Evolutionary conservation across 2,113 vertebrate genomes (phyloP).

Genomic region (Xenus cinereus): DNA sequence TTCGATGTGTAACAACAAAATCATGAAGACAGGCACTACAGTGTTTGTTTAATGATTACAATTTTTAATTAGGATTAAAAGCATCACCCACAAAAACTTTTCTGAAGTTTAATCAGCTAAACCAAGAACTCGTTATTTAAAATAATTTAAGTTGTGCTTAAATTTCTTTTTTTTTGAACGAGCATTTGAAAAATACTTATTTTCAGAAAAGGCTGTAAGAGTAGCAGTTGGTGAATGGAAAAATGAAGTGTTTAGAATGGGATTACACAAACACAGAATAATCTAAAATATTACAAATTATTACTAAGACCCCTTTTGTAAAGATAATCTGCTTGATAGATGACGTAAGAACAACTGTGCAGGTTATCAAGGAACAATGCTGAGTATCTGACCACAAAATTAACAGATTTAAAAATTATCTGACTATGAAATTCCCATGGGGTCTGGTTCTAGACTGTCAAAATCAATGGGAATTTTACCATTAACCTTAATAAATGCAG

Average conservation of each 20-base stretch:
- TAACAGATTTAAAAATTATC: neutral
- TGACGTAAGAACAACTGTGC: neutral
- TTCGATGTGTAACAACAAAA: conserved; percentile 28
- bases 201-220: conserved; percentile 2
- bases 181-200: neutral
- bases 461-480: neutral
- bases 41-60: conserved; percentile 51
- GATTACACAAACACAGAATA: neutral
- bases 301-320: neutral
- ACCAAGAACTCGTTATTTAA: conserved; percentile 26
- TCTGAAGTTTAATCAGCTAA: neutral
- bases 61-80: conserved; percentile 24
- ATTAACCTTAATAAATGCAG: neutral
- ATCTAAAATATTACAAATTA: neutral
- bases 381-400: neutral
- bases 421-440: neutral
- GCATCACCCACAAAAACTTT: neutral
- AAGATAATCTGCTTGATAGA: neutral
- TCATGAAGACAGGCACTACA: conserved; percentile 10
- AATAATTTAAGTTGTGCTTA: neutral
- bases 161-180: neutral
- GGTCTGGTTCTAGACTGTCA: neutral
- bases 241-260: neutral
- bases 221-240: neutral
- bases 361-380: neutral